Evolutionary conservation across 1,140 invertebrate species (phyloP).

Genomic region (Oppia nitens): DNA sequence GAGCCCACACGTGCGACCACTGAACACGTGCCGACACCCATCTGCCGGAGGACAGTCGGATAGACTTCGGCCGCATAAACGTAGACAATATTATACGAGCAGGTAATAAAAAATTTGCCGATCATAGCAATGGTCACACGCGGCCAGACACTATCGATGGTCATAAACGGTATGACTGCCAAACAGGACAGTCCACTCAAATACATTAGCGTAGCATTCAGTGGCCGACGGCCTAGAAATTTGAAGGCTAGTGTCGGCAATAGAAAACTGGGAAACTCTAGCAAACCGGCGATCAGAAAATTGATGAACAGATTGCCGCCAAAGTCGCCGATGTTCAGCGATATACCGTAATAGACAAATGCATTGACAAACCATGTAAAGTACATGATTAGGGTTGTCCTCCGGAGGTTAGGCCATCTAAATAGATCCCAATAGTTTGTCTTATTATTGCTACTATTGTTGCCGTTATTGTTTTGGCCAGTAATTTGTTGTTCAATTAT

Average conservation of each 20-base stretch:
- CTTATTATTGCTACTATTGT: background rate
- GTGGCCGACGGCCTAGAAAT: constrained; percentile 12
- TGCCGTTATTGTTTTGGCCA: no score
- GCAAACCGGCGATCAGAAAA: constrained; percentile 51
- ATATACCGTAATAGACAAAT: constrained; percentile 60
- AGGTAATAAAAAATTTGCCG: no score
- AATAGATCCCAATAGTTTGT: constrained; percentile 18
- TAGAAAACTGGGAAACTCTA: constrained; percentile 57
- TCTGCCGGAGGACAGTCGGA: no score
- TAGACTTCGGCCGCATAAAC: no score
- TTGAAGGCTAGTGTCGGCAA: constrained; percentile 45
- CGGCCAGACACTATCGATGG: constrained; percentile 25
- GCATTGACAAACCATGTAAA: constrained; percentile 45
- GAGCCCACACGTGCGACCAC: no score
- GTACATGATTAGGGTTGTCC: constrained; percentile 18
- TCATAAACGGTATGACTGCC: constrained; percentile 25
- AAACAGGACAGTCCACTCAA: constrained; percentile 28
- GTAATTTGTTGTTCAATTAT: background rate
- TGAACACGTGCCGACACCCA: no score
- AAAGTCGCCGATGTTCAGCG: constrained; percentile 55
- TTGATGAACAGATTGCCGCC: constrained; percentile 55
- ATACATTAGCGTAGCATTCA: constrained; percentile 20
- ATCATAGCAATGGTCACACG: constrained; percentile 40
- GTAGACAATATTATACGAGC: no score
- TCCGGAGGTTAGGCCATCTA: constrained; percentile 9